Evolutionary conservation across 2,113 vertebrate species (phyloP), one percentile per base, ranked within the genome.

Genomic region (Paedocypris sp.): DNA sequence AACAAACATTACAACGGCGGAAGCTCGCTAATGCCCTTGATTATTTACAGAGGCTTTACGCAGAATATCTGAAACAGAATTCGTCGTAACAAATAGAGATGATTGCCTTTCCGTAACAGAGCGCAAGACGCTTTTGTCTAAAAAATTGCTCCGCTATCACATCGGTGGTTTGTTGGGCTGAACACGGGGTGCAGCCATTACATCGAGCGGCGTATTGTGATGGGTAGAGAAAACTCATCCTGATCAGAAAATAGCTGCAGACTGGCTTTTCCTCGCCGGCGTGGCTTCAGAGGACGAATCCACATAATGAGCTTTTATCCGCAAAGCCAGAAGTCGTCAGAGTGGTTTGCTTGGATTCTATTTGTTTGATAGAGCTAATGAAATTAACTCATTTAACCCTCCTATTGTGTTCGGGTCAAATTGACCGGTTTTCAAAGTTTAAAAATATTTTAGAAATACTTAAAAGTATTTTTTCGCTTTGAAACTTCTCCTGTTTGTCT

Each of bases 121-220:
- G 39, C 54, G 31, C 50, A 45, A 60, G 59, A 38, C 23, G 28
- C 12, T 47, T 56, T 56, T 33, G 49, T 60, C 25, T 20, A 43
- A 66, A n/a, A 67, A 49, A 64, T 66, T 50, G 57, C 32, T 36
- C 18, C 6, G 3, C 41, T 18, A 53, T 66, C 58, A 65, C 56
- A 68, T 73, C 64, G 35, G 59, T 60, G 36, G 35, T 20, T 41
- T 46, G 35, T 38, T 33, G 23, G 32, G 39, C 51, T 35, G 50
- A 43, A 46, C 54, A 32, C 33, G 39, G 56, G 23, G 12, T 42
- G 29, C 36, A 33, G 42, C 58, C 52, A 70, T 72, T 64, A 54
- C 48, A 45, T 36, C 64, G 22, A 9, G 25, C n/a, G 42, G 26
- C 33, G 51, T 12, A 57, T 49, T 63, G 65, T 45, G 57, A 45